Conservation (phyloP, 2,888 invertebrate species). For the Rotaria magnacalcarata region DNA sequence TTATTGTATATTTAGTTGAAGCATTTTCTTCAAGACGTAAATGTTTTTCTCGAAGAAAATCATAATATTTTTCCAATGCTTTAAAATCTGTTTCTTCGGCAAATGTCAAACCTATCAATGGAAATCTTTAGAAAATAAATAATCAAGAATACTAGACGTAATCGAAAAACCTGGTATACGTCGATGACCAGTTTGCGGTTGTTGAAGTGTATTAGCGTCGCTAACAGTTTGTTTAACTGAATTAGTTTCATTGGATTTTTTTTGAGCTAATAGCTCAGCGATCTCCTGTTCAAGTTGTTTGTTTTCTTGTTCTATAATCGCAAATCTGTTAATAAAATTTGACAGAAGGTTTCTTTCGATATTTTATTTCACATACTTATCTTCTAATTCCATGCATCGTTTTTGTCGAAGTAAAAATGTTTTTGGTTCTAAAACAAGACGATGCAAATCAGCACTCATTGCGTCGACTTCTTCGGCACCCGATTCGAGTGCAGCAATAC, state of each 20-base stretch:
- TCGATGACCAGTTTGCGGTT: background rate
- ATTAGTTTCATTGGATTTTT: background rate
- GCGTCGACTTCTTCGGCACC: background rate
- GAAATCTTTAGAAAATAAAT: no score
- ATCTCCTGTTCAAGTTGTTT: background rate
- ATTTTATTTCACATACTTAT: background rate
- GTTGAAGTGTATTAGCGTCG: background rate
- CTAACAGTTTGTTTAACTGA: background rate
- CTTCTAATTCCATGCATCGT: slow-evolving; percentile 34
- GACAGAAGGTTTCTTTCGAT: background rate
- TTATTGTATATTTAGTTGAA: background rate
- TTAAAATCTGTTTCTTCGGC: background rate
- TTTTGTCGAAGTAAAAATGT: slow-evolving; percentile 16
- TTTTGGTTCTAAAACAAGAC: slow-evolving; percentile 23
- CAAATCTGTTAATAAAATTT: background rate
- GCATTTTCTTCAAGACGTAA: background rate
- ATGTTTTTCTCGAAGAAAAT: background rate
- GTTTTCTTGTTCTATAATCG: slow-evolving; percentile 15
- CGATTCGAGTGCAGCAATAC: background rate
- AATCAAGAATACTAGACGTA: no score
- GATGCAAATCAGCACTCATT: slow-evolving; percentile 1
- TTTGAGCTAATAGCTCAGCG: background rate
- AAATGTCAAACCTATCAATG: background rate
- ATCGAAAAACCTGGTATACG: background rate
- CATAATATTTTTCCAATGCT: slow-evolving; percentile 8